Conservation (phyloP, 1,140 invertebrate genomes). For the Drosophila tani region DNA sequence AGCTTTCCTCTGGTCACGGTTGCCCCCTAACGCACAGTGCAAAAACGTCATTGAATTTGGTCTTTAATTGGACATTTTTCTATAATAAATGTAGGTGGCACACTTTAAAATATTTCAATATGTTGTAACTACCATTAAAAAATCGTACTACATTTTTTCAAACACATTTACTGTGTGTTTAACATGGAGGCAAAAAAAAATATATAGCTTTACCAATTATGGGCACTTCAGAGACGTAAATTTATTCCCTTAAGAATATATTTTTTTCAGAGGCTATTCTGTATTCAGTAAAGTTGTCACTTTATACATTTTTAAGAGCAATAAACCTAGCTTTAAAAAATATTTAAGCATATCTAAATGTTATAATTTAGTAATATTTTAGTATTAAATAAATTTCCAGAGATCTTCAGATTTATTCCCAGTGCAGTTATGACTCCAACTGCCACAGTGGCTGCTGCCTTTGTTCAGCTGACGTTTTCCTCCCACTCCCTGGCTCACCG, state of each 20-base stretch:
- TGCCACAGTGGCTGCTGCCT: constrained; percentile 18
- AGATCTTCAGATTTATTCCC: background rate
- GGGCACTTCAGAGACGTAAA: too few relatives aligned
- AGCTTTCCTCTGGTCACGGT: constrained; percentile 40
- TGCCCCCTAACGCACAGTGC: background rate
- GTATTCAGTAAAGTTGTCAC: too few relatives aligned
- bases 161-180: too few relatives aligned
- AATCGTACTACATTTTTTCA: too few relatives aligned
- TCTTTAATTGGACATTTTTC: background rate
- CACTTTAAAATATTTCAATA: too few relatives aligned
- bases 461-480: constrained; percentile 20
- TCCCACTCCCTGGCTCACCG: background rate
- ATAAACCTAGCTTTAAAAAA: too few relatives aligned
- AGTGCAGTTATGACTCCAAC: constrained; percentile 3
- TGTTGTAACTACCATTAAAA: too few relatives aligned
- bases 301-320: background rate
- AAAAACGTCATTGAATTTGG: background rate
- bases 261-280: background rate
- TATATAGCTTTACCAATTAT: background rate
- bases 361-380: background rate
- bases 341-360: background rate
- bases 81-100: too few relatives aligned
- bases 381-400: too few relatives aligned
- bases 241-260: too few relatives aligned
- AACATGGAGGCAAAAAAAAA: too few relatives aligned